These are phyloP conservation scores for Lagopus muta DNA, from an alignment of 2,113 vertebrate genomes.

Conservation along the genomic window DNA sequence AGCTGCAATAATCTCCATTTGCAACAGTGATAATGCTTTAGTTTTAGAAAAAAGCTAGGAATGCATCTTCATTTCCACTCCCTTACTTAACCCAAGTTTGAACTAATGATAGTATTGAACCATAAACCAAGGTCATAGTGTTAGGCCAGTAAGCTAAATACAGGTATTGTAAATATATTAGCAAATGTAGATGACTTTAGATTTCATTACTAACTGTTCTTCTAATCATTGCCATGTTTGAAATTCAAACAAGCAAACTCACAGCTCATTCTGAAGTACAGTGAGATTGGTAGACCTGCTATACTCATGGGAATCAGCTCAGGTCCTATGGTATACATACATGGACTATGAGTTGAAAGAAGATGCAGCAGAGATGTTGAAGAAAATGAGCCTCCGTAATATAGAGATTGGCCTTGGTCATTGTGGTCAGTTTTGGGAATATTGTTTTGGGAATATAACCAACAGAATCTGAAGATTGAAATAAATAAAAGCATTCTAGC, in stretches of 20 bases:
- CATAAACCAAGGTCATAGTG: neutral
- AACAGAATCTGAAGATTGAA: neutral
- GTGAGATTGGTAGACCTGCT: neutral
- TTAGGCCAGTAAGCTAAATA: neutral
- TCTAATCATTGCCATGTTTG: neutral
- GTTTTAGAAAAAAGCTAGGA: conserved; percentile 18
- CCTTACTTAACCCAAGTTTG: neutral
- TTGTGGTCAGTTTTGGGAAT: neutral
- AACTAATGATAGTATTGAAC: neutral
- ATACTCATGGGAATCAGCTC: neutral
- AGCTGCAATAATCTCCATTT: neutral
- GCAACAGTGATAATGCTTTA: conserved; percentile 31
- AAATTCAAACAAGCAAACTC: neutral
- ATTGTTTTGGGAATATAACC: neutral
- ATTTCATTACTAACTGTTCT: neutral
- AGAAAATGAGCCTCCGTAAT: neutral
- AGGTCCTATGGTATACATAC: neutral
- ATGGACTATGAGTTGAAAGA: neutral
- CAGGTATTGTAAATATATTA: neutral
- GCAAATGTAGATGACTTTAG: neutral
- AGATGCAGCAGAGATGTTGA: neutral
- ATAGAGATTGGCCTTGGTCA: neutral
- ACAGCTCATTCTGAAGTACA: neutral
- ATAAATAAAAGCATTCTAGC: neutral
- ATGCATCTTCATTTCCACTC: neutral